Percentiles rank a stretch among this genome's conserved stretches.
Evolutionary conservation across 2,113 vertebrate species (phyloP).

Genomic region (Malaclemys terrapin): DNA sequence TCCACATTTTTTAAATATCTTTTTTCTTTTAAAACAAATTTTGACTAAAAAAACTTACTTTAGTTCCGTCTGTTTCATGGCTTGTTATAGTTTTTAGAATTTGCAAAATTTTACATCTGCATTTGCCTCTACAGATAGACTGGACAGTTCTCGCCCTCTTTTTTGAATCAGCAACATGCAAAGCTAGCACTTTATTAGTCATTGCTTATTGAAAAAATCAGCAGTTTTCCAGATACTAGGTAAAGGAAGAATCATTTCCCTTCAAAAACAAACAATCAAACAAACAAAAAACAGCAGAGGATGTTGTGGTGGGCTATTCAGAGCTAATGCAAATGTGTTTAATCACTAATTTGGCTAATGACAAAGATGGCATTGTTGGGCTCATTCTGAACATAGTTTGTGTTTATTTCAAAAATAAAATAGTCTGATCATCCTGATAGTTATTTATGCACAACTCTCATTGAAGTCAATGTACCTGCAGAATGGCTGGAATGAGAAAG

Average conservation of each 20-base stretch:
- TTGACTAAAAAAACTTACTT: slow-evolving; percentile 15
- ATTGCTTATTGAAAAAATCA: background rate
- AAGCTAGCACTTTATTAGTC: background rate
- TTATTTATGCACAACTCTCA: background rate
- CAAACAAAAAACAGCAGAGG: background rate
- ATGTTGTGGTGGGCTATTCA: background rate
- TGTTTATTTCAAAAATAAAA: background rate
- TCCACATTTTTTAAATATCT: background rate
- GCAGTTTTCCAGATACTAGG: background rate
- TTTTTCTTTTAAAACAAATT: slow-evolving; percentile 29
- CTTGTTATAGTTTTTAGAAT: background rate
- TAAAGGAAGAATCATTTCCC: background rate
- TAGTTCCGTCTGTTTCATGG: background rate
- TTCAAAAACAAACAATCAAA: background rate
- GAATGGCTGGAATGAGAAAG: background rate
- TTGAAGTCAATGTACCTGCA: rapidly evolving
- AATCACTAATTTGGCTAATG: background rate
- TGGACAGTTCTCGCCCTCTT: rapidly evolving
- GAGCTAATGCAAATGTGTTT: background rate
- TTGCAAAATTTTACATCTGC: background rate
- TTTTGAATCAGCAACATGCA: background rate
- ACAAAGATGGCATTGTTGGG: background rate
- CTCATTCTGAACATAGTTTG: background rate
- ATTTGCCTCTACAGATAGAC: background rate
- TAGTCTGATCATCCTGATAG: background rate